Base-by-base conservation (phyloP, 2,113 vertebrate species). In the Eleginops maclovinus region DNA sequence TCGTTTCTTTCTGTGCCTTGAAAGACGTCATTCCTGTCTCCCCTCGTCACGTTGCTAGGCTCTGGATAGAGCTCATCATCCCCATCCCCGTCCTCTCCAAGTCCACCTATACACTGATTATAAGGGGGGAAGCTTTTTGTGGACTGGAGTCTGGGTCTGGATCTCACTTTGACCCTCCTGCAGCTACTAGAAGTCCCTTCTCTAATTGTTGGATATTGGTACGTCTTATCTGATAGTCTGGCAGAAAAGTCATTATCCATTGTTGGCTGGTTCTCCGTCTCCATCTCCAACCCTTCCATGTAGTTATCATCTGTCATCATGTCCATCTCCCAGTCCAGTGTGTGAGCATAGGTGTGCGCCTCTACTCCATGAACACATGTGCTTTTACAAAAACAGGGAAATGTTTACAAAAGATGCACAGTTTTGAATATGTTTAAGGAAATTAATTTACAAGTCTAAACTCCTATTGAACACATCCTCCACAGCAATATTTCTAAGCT, bases 41-140 rank as follows among this genome's bases (percentile, higher is more conserved):
- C 64, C 10, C 9, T 28, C 15, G 19, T 49, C 19, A n/a, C 8
- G 12, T 24, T 3, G 12, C 19, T 28, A 8, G 12, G 9, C 4
- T 72, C 74, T 15, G 73, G 63, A 53, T 47, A 13, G 0, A 50
- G 3, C 43, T 68, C 62, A 14, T 51, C 19, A 49, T 86, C 68
- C 10, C 0, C 0, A 0, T 87, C 65, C 13, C 2, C 3, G 0
- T 86, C 72, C 7, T 80, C 83, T 54, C 88, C 88, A 0, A 91
- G 83, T 77, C 88, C 91, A 59, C 91, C 88, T 11, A 91, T 83
- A 36, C 84, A 83, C 73, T 87, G 85, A 55, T 59, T 90, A 81
- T 90, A 91, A 58, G 91, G 91, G 13, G 91, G 91, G 69, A 90
- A 91, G 28, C 91, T 92, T 75, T 88, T 89, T n/a, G 86, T 91